Percentiles rank a stretch among this genome's conserved stretches.
Conservation (phyloP, 2,888 invertebrate species). For the Calameuta idolon region DNA sequence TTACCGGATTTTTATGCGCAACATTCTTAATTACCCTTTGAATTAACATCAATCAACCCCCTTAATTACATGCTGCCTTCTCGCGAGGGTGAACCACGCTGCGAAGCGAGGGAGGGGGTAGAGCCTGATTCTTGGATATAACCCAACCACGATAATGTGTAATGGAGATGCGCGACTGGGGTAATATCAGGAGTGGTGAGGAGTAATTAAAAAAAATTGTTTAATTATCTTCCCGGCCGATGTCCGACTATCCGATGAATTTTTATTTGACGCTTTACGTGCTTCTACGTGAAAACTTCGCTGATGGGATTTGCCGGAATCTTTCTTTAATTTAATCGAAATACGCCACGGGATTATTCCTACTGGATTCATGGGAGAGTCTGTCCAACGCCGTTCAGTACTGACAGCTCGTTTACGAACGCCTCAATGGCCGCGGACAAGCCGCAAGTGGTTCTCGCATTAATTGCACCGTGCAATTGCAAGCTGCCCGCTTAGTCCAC, state of each 20-base stretch:
- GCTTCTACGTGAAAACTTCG: neutral
- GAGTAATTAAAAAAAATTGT: neutral
- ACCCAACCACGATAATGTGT: neutral
- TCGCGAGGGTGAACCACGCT: slow-evolving; percentile 30
- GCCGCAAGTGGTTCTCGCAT: slow-evolving; percentile 37
- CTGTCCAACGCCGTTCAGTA: neutral
- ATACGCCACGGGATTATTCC: neutral
- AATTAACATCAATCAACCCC: slow-evolving; percentile 68
- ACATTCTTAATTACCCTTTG: slow-evolving; percentile 68
- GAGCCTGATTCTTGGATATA: neutral
- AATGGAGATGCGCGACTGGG: neutral
- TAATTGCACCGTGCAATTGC: slow-evolving; percentile 31
- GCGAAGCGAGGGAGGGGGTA: neutral
- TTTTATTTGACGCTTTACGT: neutral
- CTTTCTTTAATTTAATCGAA: neutral
- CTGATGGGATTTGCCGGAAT: neutral
- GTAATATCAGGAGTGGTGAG: neutral
- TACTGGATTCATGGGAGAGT: neutral
- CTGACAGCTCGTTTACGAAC: slow-evolving; percentile 6
- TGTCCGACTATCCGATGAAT: neutral
- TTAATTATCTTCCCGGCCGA: neutral
- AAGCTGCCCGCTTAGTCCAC: neutral
- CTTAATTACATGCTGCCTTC: slow-evolving; percentile 63
- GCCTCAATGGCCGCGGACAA: slow-evolving; percentile 1
- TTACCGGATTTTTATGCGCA: slow-evolving; percentile 67